Base-by-base conservation (phyloP, 1,140 invertebrate genomes). In the Drosophila asahinai region DNA sequence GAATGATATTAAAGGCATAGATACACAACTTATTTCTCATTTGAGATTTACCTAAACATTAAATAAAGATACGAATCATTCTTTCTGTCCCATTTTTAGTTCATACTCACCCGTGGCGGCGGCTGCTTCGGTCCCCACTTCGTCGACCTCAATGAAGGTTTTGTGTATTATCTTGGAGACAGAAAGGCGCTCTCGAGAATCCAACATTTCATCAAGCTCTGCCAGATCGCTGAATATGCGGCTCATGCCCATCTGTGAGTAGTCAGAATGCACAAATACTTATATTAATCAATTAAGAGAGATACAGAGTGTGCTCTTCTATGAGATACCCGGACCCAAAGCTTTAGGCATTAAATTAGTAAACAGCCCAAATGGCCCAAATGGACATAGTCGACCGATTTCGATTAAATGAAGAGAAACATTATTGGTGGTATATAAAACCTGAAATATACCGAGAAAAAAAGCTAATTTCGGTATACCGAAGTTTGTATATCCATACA, bases 101-200 rank as follows among this genome's bases (percentile, higher is more conserved):
- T 2, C 7, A 19, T 5, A 48, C 72, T 71, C 68, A 93, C 93
- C 91, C 27, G 94, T 94, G 6, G 92, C 92, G 3, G 94, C 94
- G 36, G 95, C 94, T 14, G 95, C 95, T 81, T 95, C 94, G 40
- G 93, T 94, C 3, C 95, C 95, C 86, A 95, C 93, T 78, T 96
- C 95, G 64, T 95, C 94, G 0, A 95, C 94, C 65, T 95, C 94
- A 33, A 96, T 94, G 62, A 94, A 94, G 0, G 94, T 94, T 83
- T 96, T 95, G 64, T 96, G 95, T 11, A 94, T 45, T 0, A 95
- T 93, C 25, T 94, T 89, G 0, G 93, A 94, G 4, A 96, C 94
- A 36, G 83, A 81, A 0, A 95, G 40, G 6, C 66, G 49, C 45
- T 75, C 73, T 0, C 89, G 58, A 12, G 82, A 62, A 14, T 87